Conservation (phyloP, 2,113 vertebrate species). For the Phocoena phocoena region DNA sequence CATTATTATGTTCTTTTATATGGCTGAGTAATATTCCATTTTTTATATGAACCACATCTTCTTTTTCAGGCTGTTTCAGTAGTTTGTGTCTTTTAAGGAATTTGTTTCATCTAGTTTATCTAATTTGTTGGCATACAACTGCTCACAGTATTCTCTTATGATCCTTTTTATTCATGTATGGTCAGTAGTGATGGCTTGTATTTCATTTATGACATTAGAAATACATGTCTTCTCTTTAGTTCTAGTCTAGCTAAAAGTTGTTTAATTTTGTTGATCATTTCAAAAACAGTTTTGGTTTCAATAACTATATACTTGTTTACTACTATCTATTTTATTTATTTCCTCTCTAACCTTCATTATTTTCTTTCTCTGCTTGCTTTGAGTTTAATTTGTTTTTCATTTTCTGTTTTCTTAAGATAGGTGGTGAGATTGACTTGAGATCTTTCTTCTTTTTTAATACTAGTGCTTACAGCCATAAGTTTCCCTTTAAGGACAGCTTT, state of each 20-base stretch:
- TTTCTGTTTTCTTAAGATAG: not conserved
- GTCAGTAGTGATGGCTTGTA: not conserved
- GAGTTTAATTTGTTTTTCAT: not conserved
- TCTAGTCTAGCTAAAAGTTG: not conserved
- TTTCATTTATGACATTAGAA: not conserved
- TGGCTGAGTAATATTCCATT: too few species aligned
- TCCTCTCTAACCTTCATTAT: too few species aligned
- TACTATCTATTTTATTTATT: too few species aligned
- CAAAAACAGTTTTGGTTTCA: not conserved
- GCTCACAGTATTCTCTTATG: not conserved
- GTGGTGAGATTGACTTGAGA: not conserved
- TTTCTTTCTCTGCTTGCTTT: not conserved
- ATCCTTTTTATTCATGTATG: not conserved
- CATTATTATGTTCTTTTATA: too few species aligned
- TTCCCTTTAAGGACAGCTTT: not conserved
- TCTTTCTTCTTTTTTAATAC: not conserved
- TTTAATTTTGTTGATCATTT: not conserved
- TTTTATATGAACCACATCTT: not conserved
- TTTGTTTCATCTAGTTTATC: not conserved
- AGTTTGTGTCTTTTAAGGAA: not conserved
- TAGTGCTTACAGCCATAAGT: not conserved
- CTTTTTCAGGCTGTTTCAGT: not conserved
- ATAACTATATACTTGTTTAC: too few species aligned
- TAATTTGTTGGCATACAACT: not conserved
- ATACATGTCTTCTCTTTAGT: not conserved